Conservation (phyloP, 2,113 vertebrate genomes). For the Salvator merianae region DNA sequence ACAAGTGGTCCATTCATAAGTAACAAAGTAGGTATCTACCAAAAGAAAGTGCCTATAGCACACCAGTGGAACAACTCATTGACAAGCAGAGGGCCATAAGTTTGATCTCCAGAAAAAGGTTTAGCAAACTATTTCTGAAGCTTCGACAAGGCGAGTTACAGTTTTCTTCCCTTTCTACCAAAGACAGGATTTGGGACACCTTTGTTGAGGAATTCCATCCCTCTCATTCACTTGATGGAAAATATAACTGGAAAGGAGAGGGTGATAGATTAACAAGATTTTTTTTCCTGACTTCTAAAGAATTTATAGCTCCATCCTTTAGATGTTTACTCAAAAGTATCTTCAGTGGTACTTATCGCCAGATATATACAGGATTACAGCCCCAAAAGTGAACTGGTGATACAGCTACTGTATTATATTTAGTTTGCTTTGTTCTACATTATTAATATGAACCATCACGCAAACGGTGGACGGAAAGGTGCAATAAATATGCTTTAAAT, state of each 20-base stretch:
- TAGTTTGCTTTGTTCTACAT: background rate
- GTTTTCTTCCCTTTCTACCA: background rate
- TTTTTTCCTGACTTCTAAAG: background rate
- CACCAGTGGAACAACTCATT: too few species aligned
- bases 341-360: background rate
- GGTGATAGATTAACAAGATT: background rate
- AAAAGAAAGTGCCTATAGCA: too few species aligned
- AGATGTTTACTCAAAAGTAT: background rate
- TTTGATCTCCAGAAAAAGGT: too few species aligned
- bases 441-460: background rate
- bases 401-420: background rate
- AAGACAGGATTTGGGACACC: too few species aligned
- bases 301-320: background rate
- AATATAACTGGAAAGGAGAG: background rate
- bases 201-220: background rate
- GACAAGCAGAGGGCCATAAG: too few species aligned
- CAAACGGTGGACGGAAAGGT: background rate
- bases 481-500: background rate
- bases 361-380: background rate
- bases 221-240: background rate
- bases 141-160: too few species aligned
- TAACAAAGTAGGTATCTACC: too few species aligned
- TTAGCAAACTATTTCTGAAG: too few species aligned
- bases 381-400: background rate
- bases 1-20: too few species aligned